Evolutionary conservation across 2,888 invertebrate genomes (phyloP).

Genomic region (Drosophila nr. medialis): DNA sequence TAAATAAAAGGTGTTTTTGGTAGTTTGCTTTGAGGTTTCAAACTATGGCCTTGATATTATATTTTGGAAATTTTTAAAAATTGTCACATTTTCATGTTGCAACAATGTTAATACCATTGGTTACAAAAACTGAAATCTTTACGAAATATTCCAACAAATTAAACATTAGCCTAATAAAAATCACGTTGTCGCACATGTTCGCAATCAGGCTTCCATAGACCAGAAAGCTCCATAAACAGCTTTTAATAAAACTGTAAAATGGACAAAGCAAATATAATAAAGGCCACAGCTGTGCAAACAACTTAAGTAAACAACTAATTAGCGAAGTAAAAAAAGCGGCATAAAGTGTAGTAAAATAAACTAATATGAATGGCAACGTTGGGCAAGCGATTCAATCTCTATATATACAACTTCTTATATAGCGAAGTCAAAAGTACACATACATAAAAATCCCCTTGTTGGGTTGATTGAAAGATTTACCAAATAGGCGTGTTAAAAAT

Average conservation of each 20-base stretch:
- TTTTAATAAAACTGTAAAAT: slow-evolving; percentile 54
- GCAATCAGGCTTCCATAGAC: slow-evolving; percentile 5
- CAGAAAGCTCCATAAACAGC: slow-evolving; percentile 47
- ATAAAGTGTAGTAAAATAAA: neutral
- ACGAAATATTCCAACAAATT: slow-evolving; percentile 28
- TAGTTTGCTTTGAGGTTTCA: neutral
- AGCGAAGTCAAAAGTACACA: neutral
- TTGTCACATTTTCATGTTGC: slow-evolving; percentile 1
- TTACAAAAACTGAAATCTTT: slow-evolving; percentile 14
- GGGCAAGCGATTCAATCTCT: slow-evolving; percentile 3
- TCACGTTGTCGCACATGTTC: slow-evolving; percentile 7
- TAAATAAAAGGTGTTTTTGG: neutral
- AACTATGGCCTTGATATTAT: neutral
- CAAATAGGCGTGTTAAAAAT: slow-evolving; percentile 37
- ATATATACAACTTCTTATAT: slow-evolving; percentile 1
- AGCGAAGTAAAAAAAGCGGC: slow-evolving; percentile 14
- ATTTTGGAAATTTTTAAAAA: neutral
- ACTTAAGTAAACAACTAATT: slow-evolving; percentile 23
- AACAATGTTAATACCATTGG: slow-evolving; percentile 14
- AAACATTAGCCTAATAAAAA: slow-evolving; percentile 19
- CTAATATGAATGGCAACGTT: neutral
- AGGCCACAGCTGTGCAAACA: slow-evolving; percentile 27
- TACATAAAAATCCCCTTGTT: slow-evolving; percentile 2
- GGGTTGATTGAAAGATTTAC: slow-evolving; percentile 29
- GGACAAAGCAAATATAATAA: slow-evolving; percentile 40